phyloP scores from a whole-genome alignment of 1,140 invertebrate species.

The Drosophila athabasca region DNA sequence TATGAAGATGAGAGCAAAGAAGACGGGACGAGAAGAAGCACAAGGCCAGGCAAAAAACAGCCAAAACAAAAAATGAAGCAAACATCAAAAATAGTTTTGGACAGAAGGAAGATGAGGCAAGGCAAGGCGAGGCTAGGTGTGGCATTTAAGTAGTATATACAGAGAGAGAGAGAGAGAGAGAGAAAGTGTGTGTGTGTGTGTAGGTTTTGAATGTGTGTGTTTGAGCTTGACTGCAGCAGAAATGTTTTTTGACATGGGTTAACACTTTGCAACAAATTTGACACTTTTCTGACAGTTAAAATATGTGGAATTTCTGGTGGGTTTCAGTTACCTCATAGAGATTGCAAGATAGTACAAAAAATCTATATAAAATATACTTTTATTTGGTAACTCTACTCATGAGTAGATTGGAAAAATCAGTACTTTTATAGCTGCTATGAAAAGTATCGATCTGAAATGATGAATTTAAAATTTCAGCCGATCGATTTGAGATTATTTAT shows the following conservation, averaged over 20 bases:
- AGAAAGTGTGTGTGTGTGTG: background rate
- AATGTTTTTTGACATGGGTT: slow-evolving; percentile 41
- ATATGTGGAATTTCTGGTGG: too few species aligned
- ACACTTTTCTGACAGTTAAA: too few species aligned
- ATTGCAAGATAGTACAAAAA: too few species aligned
- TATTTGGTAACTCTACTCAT: background rate
- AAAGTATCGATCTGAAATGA: too few species aligned
- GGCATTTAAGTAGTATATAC: background rate
- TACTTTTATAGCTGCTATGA: too few species aligned
- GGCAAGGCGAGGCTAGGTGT: slow-evolving; percentile 24
- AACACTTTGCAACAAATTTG: slow-evolving; percentile 21
- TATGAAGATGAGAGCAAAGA: slow-evolving; percentile 3
- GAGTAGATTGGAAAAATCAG: background rate
- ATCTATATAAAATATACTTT: too few species aligned
- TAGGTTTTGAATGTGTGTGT: too few species aligned
- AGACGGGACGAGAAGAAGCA: background rate
- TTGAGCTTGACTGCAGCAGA: slow-evolving; percentile 31
- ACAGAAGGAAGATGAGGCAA: slow-evolving; percentile 13
- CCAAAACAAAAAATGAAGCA: slow-evolving; percentile 52
- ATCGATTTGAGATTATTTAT: too few species aligned
- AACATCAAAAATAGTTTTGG: slow-evolving; percentile 51
- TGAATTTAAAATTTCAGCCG: too few species aligned
- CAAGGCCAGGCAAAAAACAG: slow-evolving; percentile 26
- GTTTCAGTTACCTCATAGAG: too few species aligned
- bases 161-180: too few species aligned